A percentile compares a stretch with the other conserved stretches of the same genome.
phyloP scores from a whole-genome alignment of 2,888 invertebrate species.

The Sarcophaga variegata region DNA sequence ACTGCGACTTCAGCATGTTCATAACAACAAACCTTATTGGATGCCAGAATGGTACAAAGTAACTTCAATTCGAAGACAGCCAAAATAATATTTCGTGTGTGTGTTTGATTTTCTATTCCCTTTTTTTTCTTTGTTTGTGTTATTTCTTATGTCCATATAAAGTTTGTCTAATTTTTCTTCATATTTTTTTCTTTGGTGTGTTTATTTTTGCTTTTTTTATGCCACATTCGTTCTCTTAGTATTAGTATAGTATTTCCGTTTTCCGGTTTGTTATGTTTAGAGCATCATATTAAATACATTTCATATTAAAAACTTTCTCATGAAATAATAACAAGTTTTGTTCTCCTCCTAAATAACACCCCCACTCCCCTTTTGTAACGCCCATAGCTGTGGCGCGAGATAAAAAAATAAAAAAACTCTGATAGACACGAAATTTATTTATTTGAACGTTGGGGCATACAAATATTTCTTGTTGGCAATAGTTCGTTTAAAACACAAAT shows the following conservation, averaged over 20 bases:
- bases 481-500: background rate
- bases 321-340: background rate
- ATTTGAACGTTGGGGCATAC: background rate
- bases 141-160: constrained; percentile 18
- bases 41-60: background rate
- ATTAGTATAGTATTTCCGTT: constrained; percentile 42
- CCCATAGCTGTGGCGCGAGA: background rate
- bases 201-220: background rate
- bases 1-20: background rate
- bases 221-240: background rate
- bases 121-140: background rate
- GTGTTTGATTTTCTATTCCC: background rate
- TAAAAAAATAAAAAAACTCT: background rate
- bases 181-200: background rate
- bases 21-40: constrained; percentile 33
- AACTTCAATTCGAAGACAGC: constrained; percentile 20
- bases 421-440: constrained; percentile 13
- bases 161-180: constrained; percentile 2
- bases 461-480: constrained; percentile 11
- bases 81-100: background rate
- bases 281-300: constrained; percentile 39
- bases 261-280: constrained; percentile 40
- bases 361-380: background rate
- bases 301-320: constrained; percentile 35
- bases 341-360: background rate